phyloP scores from a whole-genome alignment of 2,888 invertebrate species.

The Cephus nigrinus region DNA sequence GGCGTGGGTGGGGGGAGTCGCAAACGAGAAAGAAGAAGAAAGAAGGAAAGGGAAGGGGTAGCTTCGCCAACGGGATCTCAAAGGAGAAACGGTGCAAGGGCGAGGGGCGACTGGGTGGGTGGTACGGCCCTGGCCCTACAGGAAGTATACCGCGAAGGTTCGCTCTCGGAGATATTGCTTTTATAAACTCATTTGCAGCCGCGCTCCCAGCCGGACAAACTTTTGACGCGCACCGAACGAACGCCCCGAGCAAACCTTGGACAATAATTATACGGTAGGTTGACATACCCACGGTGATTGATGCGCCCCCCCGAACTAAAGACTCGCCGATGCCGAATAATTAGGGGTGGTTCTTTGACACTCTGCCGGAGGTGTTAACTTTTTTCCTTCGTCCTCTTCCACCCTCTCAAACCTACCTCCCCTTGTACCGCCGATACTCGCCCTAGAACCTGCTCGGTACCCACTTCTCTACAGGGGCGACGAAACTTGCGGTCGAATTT shows the following conservation, averaged over 20 bases:
- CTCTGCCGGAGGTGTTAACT: slow-evolving; percentile 51
- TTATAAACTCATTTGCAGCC: slow-evolving; percentile 66
- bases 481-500: not conserved
- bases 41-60: not conserved
- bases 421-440: not conserved
- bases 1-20: not conserved
- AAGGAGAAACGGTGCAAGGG: not conserved
- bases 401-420: slow-evolving; percentile 1
- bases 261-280: not conserved
- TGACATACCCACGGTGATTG: slow-evolving; percentile 54
- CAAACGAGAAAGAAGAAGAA: not conserved
- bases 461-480: not conserved
- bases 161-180: slow-evolving; percentile 58
- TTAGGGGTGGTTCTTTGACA: slow-evolving; percentile 53
- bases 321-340: slow-evolving; percentile 58
- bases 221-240: slow-evolving; percentile 21
- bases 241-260: not conserved
- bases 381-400: slow-evolving; percentile 19
- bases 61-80: not conserved
- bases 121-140: slow-evolving; percentile 15
- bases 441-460: not conserved
- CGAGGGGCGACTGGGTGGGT: slow-evolving; percentile 10
- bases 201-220: slow-evolving; percentile 31
- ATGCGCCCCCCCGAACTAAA: slow-evolving; percentile 51
- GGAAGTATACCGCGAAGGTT: slow-evolving; percentile 31